Base-by-base conservation (phyloP, 2,888 invertebrate genomes). In the Boloria euphrosyne region DNA sequence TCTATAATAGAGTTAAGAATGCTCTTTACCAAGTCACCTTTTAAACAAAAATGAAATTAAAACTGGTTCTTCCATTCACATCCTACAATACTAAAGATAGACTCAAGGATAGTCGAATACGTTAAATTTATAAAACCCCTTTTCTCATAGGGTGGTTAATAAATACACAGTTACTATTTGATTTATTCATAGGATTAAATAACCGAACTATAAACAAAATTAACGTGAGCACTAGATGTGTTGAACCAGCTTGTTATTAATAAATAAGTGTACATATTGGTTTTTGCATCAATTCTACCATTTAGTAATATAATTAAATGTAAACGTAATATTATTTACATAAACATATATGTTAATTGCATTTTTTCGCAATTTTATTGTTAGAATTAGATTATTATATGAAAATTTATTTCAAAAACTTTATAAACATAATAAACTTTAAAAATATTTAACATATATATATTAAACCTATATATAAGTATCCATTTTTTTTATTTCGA, bases 191-290 rank as follows among this genome's bases (percentile, higher is more conserved):
- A 50, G 16, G 17, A 49, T 49, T 17, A 60, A 54, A 49, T 54
- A 60, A 65, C 54, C 54, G 43, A 54, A 60, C 54, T 31, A n/a
- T 22, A 43, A 16, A 38, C 47, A 38, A 49, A 54, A 27, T 38
- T 53, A 65, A 65, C 38, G 49, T 65, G 53, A 49, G 27, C 49
- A 60, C 50, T 59, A 53, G 49, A 65, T 60, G 47, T 59, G 31
- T 31, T 59, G 27, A 65, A 65, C 59, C 53, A 46, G 38, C 57
- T 59, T 53, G 47, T 31, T 59, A 53, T 65, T 59, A 46, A 22
- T 65, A 52, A 46, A 65, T 46, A 65, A 17, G 18, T 47, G 47
- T 53, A 51, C 31, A 38, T 65, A 59, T 65, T 65, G 53, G 59
- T 59, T 65, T 53, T 65, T 47, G 53, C 49, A 60, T 17, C 16